Evolutionary conservation across 2,113 vertebrate genomes (phyloP).

Genomic region (Ancistrus triradiatus): DNA sequence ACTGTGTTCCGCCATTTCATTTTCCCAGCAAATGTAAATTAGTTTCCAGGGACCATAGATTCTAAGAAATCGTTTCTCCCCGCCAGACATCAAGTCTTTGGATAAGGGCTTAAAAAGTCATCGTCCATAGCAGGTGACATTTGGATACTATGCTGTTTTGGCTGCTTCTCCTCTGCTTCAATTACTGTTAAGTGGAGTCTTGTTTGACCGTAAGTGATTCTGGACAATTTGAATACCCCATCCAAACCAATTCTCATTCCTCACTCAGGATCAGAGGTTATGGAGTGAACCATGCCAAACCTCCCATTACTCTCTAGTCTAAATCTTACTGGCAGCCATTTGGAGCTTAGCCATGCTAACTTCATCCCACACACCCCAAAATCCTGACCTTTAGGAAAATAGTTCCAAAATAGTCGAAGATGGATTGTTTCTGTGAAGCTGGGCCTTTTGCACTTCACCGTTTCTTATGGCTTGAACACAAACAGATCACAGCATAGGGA

Average conservation of each 20-base stretch:
- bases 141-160: neutral
- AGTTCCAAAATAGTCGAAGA: neutral
- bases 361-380: slow-evolving; percentile 24
- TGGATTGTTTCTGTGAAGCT: slow-evolving; percentile 6
- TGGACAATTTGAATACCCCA: slow-evolving; percentile 7
- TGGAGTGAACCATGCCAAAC: slow-evolving; percentile 19
- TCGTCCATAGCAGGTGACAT: slow-evolving; percentile 22
- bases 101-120: slow-evolving; percentile 16
- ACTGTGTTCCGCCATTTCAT: slow-evolving; percentile 53
- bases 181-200: neutral
- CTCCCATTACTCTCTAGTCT: slow-evolving; percentile 28
- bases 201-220: neutral
- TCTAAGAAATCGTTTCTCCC: slow-evolving; percentile 27
- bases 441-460: neutral
- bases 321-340: slow-evolving; percentile 30
- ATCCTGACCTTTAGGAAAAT: slow-evolving; percentile 7
- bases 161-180: slow-evolving; percentile 3
- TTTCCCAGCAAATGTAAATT: slow-evolving; percentile 55
- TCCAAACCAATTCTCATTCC: slow-evolving; percentile 12
- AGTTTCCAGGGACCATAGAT: slow-evolving; percentile 15
- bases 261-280: slow-evolving; percentile 37
- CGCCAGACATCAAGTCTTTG: slow-evolving; percentile 16
- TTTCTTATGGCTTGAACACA: slow-evolving; percentile 15
- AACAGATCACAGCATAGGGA: too few relatives aligned
- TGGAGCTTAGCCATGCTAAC: slow-evolving; percentile 21